A percentile compares a stretch with the other conserved stretches of the same genome.
phyloP scores from a whole-genome alignment of 2,797 vertebrate genomes.

The Sebastes vulpes region DNA sequence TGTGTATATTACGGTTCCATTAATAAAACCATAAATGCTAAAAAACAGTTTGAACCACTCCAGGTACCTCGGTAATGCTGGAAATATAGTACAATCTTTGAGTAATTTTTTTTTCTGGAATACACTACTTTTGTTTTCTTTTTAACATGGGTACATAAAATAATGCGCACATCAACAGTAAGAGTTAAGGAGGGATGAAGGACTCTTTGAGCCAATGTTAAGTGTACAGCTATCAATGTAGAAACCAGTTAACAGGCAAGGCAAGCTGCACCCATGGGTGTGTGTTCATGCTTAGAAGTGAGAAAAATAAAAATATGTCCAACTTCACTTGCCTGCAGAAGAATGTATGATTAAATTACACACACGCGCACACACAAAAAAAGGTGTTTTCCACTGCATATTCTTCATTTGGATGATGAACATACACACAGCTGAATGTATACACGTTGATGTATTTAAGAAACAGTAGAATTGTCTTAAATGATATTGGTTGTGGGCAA shows the following conservation, averaged over 20 bases:
- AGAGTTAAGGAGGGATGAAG: conserved; percentile 80
- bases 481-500: conserved; percentile 74
- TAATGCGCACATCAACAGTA: conserved; percentile 83
- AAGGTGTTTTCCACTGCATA: conserved; percentile 58
- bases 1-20: conserved; percentile 88
- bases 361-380: conserved; percentile 21
- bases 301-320: conserved; percentile 74
- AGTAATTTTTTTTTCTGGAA: conserved; percentile 81
- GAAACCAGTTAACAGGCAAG: conserved; percentile 79
- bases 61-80: conserved; percentile 86
- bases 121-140: conserved; percentile 78
- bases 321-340: conserved; percentile 69
- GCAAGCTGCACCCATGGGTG: conserved; percentile 74
- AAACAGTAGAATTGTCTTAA: conserved; percentile 74
- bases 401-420: conserved; percentile 78
- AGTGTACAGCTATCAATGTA: conserved; percentile 75
- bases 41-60: conserved; percentile 84
- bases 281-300: conserved; percentile 80
- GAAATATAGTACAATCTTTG: conserved; percentile 89
- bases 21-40: conserved; percentile 89
- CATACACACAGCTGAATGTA: conserved; percentile 84
- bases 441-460: conserved; percentile 82
- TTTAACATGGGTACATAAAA: conserved; percentile 86
- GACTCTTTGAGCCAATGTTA: conserved; percentile 79
- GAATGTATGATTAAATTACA: conserved; percentile 65